Percentiles rank a stretch among this genome's conserved stretches.
These are phyloP conservation scores for Cylloceria caligata DNA, from an alignment of 2,888 invertebrate species.

Conservation along the genomic window DNA sequence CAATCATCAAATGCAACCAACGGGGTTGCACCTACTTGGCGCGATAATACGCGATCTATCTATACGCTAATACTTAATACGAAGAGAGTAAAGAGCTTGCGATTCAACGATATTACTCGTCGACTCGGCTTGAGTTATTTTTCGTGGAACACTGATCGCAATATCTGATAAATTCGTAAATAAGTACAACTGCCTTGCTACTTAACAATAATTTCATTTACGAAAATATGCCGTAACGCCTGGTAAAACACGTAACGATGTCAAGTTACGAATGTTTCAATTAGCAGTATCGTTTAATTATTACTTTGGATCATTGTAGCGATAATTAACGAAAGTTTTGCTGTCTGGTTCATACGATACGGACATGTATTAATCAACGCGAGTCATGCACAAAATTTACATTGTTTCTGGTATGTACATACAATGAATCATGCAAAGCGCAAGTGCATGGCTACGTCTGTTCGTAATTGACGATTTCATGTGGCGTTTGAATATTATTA, in stretches of 20 bases:
- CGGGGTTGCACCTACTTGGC: slow-evolving; percentile 47
- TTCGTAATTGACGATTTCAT: background rate
- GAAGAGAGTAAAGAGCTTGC: background rate
- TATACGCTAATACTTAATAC: background rate
- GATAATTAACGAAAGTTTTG: slow-evolving; percentile 11
- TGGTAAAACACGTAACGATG: background rate
- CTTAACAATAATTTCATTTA: background rate
- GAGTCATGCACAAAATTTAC: background rate
- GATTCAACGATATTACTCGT: slow-evolving; percentile 3
- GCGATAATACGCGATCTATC: slow-evolving; percentile 56
- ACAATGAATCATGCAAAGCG: background rate
- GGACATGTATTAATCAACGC: background rate
- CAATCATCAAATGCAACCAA: slow-evolving; percentile 13
- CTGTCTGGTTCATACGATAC: background rate
- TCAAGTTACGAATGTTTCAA: background rate
- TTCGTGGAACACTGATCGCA: slow-evolving; percentile 1
- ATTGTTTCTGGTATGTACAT: background rate
- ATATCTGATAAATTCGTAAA: background rate
- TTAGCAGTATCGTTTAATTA: slow-evolving; percentile 4
- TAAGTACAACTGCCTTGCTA: background rate
- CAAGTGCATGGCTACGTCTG: background rate
- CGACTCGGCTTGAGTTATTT: background rate
- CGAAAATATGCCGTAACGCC: background rate
- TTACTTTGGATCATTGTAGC: background rate
- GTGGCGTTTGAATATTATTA: background rate